phyloP scores from a whole-genome alignment of 2,888 invertebrate genomes.

The Nysson spinosus region DNA sequence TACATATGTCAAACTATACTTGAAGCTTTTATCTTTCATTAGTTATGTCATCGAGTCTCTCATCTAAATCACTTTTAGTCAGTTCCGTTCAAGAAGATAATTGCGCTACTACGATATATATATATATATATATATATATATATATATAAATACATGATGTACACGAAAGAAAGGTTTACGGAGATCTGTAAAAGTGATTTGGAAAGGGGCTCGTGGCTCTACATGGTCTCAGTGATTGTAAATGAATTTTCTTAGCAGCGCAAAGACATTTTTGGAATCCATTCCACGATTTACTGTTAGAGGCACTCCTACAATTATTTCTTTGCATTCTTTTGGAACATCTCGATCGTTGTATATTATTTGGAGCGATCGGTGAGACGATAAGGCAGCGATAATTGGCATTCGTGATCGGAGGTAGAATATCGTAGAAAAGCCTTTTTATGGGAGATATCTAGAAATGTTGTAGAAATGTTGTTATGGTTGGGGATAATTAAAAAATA shows the following conservation, averaged over 20 bases:
- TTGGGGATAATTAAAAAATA: too few species aligned
- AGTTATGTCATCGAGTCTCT: conserved; percentile 37
- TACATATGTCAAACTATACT: conserved; percentile 46
- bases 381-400: conserved; percentile 18
- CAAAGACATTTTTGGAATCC: conserved; percentile 53
- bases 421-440: conserved; percentile 9
- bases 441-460: background rate
- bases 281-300: conserved; percentile 54
- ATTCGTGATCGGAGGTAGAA: conserved; percentile 18
- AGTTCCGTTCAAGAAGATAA: background rate
- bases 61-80: conserved; percentile 41
- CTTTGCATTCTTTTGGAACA: conserved; percentile 26
- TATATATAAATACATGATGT: background rate
- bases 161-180: background rate
- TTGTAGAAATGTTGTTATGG: background rate
- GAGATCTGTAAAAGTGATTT: conserved; percentile 32
- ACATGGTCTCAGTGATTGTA: conserved; percentile 47
- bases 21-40: conserved; percentile 48
- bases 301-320: conserved; percentile 16
- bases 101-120: conserved; percentile 9
- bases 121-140: conserved; percentile 5
- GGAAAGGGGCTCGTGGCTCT: conserved; percentile 29
- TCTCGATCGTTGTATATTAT: conserved; percentile 35
- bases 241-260: conserved; percentile 49
- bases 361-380: conserved; percentile 14